Base-by-base conservation (phyloP, 92 coral and sea anemone genomes). In the Hydrozoanthus gracilis region DNA sequence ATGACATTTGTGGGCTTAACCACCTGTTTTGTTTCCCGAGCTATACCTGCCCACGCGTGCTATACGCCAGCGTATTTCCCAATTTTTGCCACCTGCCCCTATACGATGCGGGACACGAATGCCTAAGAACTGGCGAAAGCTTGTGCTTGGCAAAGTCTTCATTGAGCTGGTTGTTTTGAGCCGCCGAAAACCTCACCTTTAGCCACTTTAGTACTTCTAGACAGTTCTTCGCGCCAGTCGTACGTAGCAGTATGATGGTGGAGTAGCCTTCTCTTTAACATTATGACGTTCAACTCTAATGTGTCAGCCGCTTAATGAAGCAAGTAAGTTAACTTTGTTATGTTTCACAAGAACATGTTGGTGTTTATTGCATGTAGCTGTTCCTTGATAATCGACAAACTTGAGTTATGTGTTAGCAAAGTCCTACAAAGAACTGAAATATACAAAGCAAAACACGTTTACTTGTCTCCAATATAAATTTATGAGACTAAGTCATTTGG, bases 51-150 rank as follows among this genome's bases (percentile, higher is more conserved):
- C 7, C 18, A 74, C 79, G 79, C 79, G 79, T 74, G 45, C 79
- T 49, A 74, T 74, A 74, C 58, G 79, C 79, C 56, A 51, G 79
- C 8, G 45, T 47, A 74, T 74, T 74, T 74, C 39, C 61, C 14
- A 74, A 14, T 7, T 48, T 6, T 49, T 49, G 15, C 61, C 79
- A 74, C 79, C 79, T 74, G 79, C 4, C 61, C 3, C 16, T 47
- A 74, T n/a, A n/a, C 58, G 35, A 49, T 47, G 79, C 79, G 56
- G 79, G 79, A 20, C 61, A 50, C 14, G 18, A 50, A 49, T 74
- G 18, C 61, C 56, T 44, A 48, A 50, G 60, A 74, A 47, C 51
- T 56, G 4, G 35, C 15, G 78, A 47, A 7, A 51, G 44, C 56
- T 74, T 50, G 60, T 74, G 56, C 51, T 74, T 73, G 35, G 58